Conservation (phyloP, 2,888 invertebrate species). For the Eupithecia abbreviata region DNA sequence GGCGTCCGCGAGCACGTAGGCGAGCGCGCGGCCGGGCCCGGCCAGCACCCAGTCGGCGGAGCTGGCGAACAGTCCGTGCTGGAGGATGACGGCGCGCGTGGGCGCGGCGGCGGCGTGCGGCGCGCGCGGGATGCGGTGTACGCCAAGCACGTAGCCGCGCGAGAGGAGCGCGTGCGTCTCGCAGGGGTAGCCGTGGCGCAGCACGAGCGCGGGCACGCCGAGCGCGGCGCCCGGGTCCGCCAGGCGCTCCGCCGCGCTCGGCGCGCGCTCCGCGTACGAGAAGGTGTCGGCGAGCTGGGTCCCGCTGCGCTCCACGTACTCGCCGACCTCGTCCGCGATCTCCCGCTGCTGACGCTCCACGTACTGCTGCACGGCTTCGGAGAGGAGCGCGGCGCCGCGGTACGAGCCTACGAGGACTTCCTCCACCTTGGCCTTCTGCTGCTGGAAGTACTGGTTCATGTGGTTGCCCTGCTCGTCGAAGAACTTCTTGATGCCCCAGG, state of each 20-base stretch:
- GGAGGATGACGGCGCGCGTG: slow-evolving; percentile 84
- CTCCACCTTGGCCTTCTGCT: slow-evolving; percentile 55
- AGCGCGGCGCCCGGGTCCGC: slow-evolving; percentile 66
- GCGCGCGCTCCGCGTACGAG: slow-evolving; percentile 49
- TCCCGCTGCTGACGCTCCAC: slow-evolving; percentile 63
- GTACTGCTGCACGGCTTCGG: slow-evolving; percentile 60
- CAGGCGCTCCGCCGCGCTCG: slow-evolving; percentile 51
- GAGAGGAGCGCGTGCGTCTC: slow-evolving; percentile 89
- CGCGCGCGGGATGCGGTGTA: slow-evolving; percentile 90
- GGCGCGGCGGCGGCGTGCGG: slow-evolving; percentile 61
- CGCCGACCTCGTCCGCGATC: slow-evolving; percentile 60
- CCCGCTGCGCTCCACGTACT: slow-evolving; percentile 61
- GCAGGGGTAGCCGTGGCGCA: slow-evolving; percentile 86
- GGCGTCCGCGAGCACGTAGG: slow-evolving; percentile 86
- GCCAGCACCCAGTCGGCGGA: slow-evolving; percentile 91
- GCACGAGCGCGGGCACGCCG: slow-evolving; percentile 69
- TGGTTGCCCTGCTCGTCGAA: slow-evolving; percentile 39
- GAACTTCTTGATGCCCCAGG: slow-evolving; percentile 38
- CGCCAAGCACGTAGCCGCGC: slow-evolving; percentile 91
- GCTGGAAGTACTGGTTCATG: slow-evolving; percentile 46
- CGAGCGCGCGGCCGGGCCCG: slow-evolving; percentile 86
- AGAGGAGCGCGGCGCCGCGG: slow-evolving; percentile 50
- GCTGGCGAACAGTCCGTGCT: slow-evolving; percentile 91
- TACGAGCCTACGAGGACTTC: slow-evolving; percentile 55
- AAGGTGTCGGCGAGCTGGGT: slow-evolving; percentile 58